Base-by-base conservation (phyloP, 2,888 invertebrate genomes). In the Caenorhabditis zanzibari region DNA sequence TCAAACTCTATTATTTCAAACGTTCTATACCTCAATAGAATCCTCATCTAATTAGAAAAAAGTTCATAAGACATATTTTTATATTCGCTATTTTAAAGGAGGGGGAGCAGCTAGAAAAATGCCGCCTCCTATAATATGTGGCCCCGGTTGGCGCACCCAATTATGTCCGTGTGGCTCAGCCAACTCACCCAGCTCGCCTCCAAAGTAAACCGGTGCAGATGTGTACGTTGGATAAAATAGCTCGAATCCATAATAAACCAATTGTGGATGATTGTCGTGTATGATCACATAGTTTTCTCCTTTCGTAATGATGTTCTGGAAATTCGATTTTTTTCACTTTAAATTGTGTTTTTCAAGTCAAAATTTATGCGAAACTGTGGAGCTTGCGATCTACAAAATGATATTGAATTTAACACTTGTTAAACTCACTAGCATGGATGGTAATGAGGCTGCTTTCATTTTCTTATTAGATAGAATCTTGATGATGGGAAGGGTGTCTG, bases 251-350 rank as follows among this genome's bases (percentile, higher is more conserved):
- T 22, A 3, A 3, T n/a, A 38, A 38, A 10, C 10, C 12, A 44
- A n/a, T n/a, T 63, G 26, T 7, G 44, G 44, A 44, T 63, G 24
- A n/a, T 63, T 63, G 3, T 44, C 26, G 28, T 63, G 63, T 0
- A 44, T 16, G 16, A 63, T 9, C 1, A 44, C n/a, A 10, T 63
- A 44, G 2, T 26, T 22, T n/a, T 44, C 26, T 5, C n/a, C 22
- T 63, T 22, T 24, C 2, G 24, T 26, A 7, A 63, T 63, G 2
- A 63, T 38, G 19, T 61, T 22, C 59, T 59, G 38, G 28, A 59
- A 59, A 19, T 35, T 38, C 16, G 9, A 10, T 0, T 5, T n/a
- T 5, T n/a, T n/a, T n/a, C n/a, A n/a, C n/a, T n/a, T n/a, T n/a
- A n/a, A n/a, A n/a, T n/a, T n/a, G n/a, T n/a, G n/a, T n/a, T n/a